Base-by-base conservation (phyloP, 2,113 vertebrate species). In the Lanius collurio region DNA sequence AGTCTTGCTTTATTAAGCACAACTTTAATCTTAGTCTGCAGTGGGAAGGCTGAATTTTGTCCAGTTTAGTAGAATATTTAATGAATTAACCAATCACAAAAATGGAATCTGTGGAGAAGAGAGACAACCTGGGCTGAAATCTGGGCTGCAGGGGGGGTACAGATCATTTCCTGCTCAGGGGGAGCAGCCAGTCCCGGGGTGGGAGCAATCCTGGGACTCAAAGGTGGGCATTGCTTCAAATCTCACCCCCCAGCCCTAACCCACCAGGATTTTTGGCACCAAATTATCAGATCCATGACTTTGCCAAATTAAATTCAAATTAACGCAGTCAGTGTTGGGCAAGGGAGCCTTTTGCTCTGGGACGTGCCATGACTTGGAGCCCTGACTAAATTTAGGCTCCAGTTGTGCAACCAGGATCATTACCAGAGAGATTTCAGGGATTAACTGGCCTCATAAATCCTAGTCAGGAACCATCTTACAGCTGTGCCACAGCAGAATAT, bases 91-190 rank as follows among this genome's bases (percentile, higher is more conserved):
- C 44, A 9, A 44, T 30, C 16, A 22, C 55, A 78, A 23, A 65
- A 70, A 49, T 2, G 4, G 16, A 68, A n/a, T 10, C 46, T 6
- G 0, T 0, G 3, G 23, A 46, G 46, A n/a, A 35, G 28, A 37
- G 64, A 42, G 26, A 15, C 7, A 49, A 11, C 0, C 8, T 8
- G 37, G 26, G 49, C 14, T 46, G 85, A 11, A 31, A 31, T 0
- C 0, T 16, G 4, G 30, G 1, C 6, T 27, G 6, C 19, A 39
- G 5, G 10, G 62, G 65, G 11, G 3, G 18, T 2, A 0, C 30
- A 7, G 62, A 35, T 24, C n/a, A 2, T 11, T 2, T 57, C 56
- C 37, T 41, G 47, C 83, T 2, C 53, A 2, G 13, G 83, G 11
- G 18, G 30, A 73, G 33, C 56, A 50, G 35, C 71, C 50, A 27